These are phyloP conservation scores for Lepidocolaptes lacrymiger DNA, from an alignment of 2,797 vertebrate genomes.

Conservation along the genomic window DNA sequence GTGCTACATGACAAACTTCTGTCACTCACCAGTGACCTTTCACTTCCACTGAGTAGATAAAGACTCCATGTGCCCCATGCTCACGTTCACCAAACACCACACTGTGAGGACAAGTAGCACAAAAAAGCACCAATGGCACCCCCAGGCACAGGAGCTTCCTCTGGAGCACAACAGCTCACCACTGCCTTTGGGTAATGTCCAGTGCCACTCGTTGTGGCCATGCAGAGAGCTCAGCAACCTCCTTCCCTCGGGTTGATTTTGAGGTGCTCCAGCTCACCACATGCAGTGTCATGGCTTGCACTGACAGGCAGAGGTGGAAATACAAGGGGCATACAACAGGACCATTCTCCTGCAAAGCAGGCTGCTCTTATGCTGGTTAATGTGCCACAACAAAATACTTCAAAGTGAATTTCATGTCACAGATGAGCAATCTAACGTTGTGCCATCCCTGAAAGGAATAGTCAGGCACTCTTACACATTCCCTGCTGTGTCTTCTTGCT, in stretches of 20 bases:
- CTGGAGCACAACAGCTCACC: background rate
- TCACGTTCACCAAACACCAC: accelerated
- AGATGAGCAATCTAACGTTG: background rate
- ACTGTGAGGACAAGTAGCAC: background rate
- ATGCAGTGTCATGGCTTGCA: accelerated
- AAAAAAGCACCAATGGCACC: accelerated
- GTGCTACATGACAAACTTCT: background rate
- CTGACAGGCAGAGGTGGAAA: background rate
- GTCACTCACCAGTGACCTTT: background rate
- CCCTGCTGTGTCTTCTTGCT: accelerated
- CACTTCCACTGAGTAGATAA: background rate
- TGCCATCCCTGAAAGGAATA: background rate
- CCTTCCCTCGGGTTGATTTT: accelerated
- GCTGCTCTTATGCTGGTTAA: background rate
- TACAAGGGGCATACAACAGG: background rate
- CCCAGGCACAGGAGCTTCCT: background rate
- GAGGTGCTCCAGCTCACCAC: background rate
- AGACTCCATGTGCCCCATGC: background rate
- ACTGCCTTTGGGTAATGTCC: background rate
- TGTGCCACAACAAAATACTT: background rate
- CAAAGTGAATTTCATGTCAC: background rate
- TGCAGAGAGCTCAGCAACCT: background rate
- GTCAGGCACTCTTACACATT: background rate
- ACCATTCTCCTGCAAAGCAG: background rate
- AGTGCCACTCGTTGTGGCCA: background rate